Evolutionary conservation across 1,140 invertebrate species (phyloP).

Genomic region (Drosophila nikananu): DNA sequence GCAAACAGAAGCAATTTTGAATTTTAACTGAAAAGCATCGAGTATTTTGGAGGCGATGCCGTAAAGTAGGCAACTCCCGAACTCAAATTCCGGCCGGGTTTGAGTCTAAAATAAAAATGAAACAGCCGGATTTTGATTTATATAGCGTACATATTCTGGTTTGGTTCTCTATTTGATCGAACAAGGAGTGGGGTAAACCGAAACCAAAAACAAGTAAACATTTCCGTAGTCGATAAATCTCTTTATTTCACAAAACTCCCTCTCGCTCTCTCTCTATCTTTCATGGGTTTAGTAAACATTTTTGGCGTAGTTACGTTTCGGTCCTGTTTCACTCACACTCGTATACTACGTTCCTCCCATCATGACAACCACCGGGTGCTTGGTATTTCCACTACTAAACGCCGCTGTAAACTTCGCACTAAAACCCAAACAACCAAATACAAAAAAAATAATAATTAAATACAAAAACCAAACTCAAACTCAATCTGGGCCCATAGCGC

Average conservation of each 20-base stretch:
- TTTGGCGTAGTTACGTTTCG: constrained; percentile 33
- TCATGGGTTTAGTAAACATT: constrained; percentile 48
- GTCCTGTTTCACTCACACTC: constrained; percentile 44
- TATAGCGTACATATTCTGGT: constrained; percentile 17
- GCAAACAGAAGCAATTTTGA: constrained; percentile 15
- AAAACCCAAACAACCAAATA: constrained; percentile 58
- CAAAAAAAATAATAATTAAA: constrained; percentile 22
- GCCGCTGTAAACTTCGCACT: constrained; percentile 79
- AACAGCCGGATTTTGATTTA: constrained; percentile 4
- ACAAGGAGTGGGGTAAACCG: constrained; percentile 15
- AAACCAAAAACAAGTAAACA: constrained; percentile 5
- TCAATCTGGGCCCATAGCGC: constrained; percentile 65
- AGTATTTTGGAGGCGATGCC: constrained; percentile 28
- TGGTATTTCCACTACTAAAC: constrained; percentile 81
- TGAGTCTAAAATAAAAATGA: constrained; percentile 14
- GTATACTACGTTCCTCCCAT: constrained; percentile 43
- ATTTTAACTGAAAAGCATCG: constrained; percentile 1
- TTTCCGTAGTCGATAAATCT: constrained; percentile 41
- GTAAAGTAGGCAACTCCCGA: constrained; percentile 57
- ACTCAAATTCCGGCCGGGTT: constrained; percentile 1
- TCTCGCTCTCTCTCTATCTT: constrained; percentile 19
- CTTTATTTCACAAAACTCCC: constrained; percentile 18
- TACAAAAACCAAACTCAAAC: constrained; percentile 34
- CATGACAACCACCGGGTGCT: constrained; percentile 67
- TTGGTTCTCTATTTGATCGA: constrained; percentile 13